Evolutionary conservation across 2,797 vertebrate genomes (phyloP).

Genomic region (Trematomus bernacchii): DNA sequence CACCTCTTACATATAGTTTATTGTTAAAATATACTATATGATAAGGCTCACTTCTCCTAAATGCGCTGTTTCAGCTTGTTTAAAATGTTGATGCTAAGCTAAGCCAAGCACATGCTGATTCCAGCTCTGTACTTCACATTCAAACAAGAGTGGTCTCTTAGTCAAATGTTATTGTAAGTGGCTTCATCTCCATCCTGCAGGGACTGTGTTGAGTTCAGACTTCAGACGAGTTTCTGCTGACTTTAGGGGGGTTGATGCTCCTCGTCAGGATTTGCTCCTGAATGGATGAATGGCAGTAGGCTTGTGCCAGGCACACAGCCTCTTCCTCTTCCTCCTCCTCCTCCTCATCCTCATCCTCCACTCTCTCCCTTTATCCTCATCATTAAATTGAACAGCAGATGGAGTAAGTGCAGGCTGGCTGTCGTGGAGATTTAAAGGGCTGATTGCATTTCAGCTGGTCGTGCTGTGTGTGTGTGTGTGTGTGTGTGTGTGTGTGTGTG

Average conservation of each 20-base stretch:
- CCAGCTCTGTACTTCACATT: neutral
- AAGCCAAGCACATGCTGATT: neutral
- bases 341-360: conserved; percentile 38
- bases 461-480: neutral
- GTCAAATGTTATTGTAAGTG: neutral
- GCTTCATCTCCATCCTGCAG: neutral
- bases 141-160: neutral
- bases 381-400: conserved; percentile 81
- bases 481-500: no score
- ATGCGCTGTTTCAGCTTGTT: no score
- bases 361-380: conserved; percentile 51
- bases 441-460: conserved; percentile 66
- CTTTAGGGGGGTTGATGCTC: conserved; percentile 27
- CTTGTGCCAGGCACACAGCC: conserved; percentile 77
- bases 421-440: conserved; percentile 72
- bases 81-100: no score
- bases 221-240: conserved; percentile 42
- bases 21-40: no score
- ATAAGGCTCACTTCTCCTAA: no score
- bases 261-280: conserved; percentile 56
- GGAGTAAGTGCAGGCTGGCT: conserved; percentile 71
- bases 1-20: no score
- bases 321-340: conserved; percentile 21
- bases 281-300: conserved; percentile 73
- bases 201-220: conserved; percentile 8